phyloP scores from a whole-genome alignment of 2,113 vertebrate species.

The Rhinolophus sinicus region DNA sequence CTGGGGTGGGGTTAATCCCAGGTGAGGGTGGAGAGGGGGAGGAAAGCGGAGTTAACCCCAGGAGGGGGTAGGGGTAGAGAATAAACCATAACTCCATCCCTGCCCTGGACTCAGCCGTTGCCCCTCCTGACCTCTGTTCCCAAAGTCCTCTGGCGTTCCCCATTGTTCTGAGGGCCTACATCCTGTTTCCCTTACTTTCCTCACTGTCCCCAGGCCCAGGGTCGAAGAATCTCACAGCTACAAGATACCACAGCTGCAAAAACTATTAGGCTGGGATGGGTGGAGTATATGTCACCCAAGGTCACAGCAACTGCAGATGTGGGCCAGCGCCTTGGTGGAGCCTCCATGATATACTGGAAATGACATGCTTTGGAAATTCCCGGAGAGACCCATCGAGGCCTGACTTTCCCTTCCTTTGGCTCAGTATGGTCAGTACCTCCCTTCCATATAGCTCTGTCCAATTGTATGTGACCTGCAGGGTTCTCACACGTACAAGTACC shows the following conservation, averaged over 20 bases:
- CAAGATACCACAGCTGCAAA: neutral
- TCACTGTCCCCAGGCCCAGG: neutral
- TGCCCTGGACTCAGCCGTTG: accelerated
- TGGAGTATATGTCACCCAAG: neutral
- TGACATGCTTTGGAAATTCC: neutral
- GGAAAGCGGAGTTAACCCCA: neutral
- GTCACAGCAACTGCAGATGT: neutral
- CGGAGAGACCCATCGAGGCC: neutral
- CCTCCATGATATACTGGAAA: neutral
- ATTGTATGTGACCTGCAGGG: neutral
- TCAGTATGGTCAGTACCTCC: neutral
- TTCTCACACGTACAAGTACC: too few relatives aligned
- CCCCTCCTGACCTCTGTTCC: neutral
- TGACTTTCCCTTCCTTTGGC: neutral
- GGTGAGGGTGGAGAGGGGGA: neutral
- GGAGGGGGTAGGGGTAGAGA: neutral
- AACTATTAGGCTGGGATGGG: neutral
- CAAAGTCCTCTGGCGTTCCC: neutral
- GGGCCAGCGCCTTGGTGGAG: neutral
- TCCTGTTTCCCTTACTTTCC: neutral
- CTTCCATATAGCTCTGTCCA: neutral
- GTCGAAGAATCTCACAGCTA: neutral
- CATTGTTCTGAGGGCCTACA: neutral
- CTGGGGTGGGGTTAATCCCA: neutral
- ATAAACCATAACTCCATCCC: neutral